Base-by-base conservation (phyloP, 2,888 invertebrate genomes). In the Xylota sylvarum region DNA sequence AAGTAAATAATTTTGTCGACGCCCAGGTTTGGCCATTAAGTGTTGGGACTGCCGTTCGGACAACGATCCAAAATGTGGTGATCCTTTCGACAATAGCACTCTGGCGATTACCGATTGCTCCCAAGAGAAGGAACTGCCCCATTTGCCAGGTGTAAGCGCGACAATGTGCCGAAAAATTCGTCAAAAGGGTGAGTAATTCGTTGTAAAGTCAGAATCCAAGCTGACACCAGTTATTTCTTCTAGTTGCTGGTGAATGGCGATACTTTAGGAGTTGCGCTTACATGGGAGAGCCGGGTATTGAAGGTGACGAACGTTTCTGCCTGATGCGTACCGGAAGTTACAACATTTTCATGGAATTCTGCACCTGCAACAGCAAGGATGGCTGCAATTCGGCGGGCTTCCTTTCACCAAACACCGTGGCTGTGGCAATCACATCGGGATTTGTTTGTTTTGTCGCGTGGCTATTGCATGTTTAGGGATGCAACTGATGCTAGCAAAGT, bases 321-420 rank as follows among this genome's bases (percentile, higher is more conserved):
- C 93, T 97, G 10, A 97, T 98, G 96, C 94, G 97, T 89, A 97
- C 97, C 0, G 98, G 98, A 19, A 97, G 97, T 0, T 97, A 97
- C 92, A 97, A 98, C 91, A 97, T 98, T 88, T 98, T 98, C 91
- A 96, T 97, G 93, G 98, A 98, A 92, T 97, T 97, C 90, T 98
- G 98, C 91, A 97, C 97, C 0, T 98, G 98, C 82, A 97, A 97
- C 89, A 97, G 96, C 90, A 98, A 98, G 92, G 97, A 98, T 91
- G 98, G 98, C 0, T 98, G 98, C 91, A 98, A 98, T 91, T 92
- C 94, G 2, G 95, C 95, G 0, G 91, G 93, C 0, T 87, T 92
- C 9, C 90, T 93, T 14, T 89, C 89, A 32, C 93, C 93, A 0
- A 91, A 92, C 56, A 92, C 92, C 2, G 46, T 89, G 9, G 87